phyloP scores from a whole-genome alignment of 2,113 vertebrate genomes.

The Seriola rivoliana region DNA sequence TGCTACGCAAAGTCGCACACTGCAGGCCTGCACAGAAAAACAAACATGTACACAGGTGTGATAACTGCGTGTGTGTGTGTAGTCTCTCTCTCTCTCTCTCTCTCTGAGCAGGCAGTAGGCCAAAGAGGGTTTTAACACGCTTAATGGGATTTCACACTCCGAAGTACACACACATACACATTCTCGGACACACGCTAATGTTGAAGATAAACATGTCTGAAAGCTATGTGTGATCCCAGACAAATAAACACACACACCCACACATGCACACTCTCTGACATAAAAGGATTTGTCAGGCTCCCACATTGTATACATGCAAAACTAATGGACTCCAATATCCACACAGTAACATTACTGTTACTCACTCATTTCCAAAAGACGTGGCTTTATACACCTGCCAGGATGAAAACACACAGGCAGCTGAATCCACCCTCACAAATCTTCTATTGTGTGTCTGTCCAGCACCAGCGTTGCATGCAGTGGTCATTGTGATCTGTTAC shows the following conservation, averaged over 20 bases:
- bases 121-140: constrained; percentile 76
- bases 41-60: constrained; percentile 60
- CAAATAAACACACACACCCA: constrained; percentile 65
- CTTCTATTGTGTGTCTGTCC: constrained; percentile 8
- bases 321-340: constrained; percentile 65
- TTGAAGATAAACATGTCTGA: constrained; percentile 79
- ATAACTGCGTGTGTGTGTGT: constrained; percentile 5
- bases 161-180: constrained; percentile 60
- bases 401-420: constrained; percentile 12
- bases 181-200: constrained; percentile 68
- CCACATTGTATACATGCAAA: constrained; percentile 73
- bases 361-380: constrained; percentile 50
- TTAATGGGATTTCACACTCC: constrained; percentile 80
- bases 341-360: constrained; percentile 30
- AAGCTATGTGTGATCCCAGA: constrained; percentile 71
- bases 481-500: constrained; percentile 30
- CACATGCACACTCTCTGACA: constrained; percentile 58
- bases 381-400: constrained; percentile 41
- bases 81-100: constrained; percentile 13
- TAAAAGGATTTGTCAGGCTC: constrained; percentile 77
- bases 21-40: constrained; percentile 23
- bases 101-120: constrained; percentile 66
- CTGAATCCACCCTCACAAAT: neutral
- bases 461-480: neutral
- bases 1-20: neutral